Evolutionary conservation across 2,888 invertebrate genomes (phyloP), one percentile per base, ranked within the genome.

Genomic region (Drosophila formosana): DNA sequence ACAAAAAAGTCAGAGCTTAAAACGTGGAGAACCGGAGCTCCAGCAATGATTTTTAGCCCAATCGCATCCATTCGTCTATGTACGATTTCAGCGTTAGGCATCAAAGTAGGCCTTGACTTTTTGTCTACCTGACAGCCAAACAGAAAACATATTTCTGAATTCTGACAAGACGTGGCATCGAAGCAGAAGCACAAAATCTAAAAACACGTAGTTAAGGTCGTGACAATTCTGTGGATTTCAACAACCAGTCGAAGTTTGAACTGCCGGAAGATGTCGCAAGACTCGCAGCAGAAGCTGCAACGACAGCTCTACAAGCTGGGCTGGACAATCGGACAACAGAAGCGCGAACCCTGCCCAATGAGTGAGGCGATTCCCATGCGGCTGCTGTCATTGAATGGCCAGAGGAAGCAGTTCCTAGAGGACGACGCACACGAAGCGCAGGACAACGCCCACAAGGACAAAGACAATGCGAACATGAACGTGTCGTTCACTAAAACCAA

Each of bases 271-370:
- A 71, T 73, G 72, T 71, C 72, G 23, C 49, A 71, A 1, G 46
- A 50, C 23, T 47, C 30, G 1, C 78, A 73, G 32, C 37, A 55
- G 53, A 58, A 73, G 23, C 50, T 73, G n/a, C 77, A 77, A 26
- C n/a, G 50, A 2, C 64, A 77, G 53, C 45, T 77, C 25, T 11
- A n/a, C 30, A 43, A 64, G 3, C 46, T 73, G 8, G 77, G 72
- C 64, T 73, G 72, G 77, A 76, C 78, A 23, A 56, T 77, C 28
- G 55, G 37, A 6, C 41, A 56, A 43, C 46, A 63, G 45, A 13
- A 57, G 13, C 46, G 34, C 8, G 23, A 28, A 25, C 11, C 32
- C 9, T 1, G 25, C 4, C 11, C 45, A 2, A 5, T 5, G 26
- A 63, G 57, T 8, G 72, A 73, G 46, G 13, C 37, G 2, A 76